phyloP scores from a whole-genome alignment of 2,797 vertebrate species.

The Eutrigla gurnardus region DNA sequence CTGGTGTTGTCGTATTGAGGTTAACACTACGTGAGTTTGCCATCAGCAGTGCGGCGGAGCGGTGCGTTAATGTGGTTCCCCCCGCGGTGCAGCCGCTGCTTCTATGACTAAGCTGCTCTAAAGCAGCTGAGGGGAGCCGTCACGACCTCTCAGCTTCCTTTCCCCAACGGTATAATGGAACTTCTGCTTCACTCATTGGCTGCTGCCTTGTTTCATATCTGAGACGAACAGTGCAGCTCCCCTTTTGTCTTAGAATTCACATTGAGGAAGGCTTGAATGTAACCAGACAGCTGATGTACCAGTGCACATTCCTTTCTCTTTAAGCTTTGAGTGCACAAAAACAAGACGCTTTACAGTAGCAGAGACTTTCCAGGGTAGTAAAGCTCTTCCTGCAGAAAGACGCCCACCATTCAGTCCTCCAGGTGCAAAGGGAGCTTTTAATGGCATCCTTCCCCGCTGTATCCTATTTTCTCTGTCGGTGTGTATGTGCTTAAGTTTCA shows the following conservation, averaged over 20 bases:
- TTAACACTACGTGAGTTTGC: constrained; percentile 39
- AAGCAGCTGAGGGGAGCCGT: constrained; percentile 59
- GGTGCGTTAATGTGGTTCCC: constrained; percentile 44
- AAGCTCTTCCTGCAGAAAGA: not conserved
- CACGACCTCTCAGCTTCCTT: constrained; percentile 47
- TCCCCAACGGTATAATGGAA: constrained; percentile 27
- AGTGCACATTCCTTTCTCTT: not conserved
- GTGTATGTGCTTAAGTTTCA: not conserved
- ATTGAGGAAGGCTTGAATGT: constrained; percentile 1
- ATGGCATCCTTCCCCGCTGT: constrained; percentile 23
- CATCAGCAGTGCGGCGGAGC: constrained; percentile 49
- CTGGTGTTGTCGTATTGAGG: constrained; percentile 19
- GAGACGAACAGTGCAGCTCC: constrained; percentile 5
- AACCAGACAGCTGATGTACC: not conserved
- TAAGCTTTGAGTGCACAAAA: not conserved
- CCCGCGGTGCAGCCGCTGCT: constrained; percentile 34
- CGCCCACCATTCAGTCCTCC: constrained; percentile 20
- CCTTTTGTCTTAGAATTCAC: constrained; percentile 26
- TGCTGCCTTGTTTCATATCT: constrained; percentile 25
- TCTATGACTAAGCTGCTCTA: constrained; percentile 60
- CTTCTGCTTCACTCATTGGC: constrained; percentile 37
- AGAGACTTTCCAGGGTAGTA: too few species aligned
- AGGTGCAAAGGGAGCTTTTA: not conserved
- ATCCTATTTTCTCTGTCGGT: constrained; percentile 15
- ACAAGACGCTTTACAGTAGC: too few species aligned